A percentile compares a stretch with the other conserved stretches of the same genome.
These are phyloP conservation scores for Heliothis peltigera DNA, from an alignment of 2,888 invertebrate species.

Conservation along the genomic window DNA sequence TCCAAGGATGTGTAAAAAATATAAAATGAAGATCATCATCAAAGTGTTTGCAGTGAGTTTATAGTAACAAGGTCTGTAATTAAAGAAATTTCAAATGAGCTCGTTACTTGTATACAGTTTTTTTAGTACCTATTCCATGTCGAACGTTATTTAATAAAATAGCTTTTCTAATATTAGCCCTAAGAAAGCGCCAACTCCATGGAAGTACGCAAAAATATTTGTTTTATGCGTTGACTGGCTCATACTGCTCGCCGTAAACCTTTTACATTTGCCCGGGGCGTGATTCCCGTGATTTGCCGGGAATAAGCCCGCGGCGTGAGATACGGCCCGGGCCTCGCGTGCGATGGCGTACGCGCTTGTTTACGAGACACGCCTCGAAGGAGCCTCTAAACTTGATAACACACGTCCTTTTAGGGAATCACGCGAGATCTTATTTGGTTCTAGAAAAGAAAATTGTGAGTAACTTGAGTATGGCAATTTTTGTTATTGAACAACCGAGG, in stretches of 20 bases:
- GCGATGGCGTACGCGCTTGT: constrained; percentile 47
- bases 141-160: neutral
- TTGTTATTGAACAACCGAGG: constrained; percentile 24
- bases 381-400: constrained; percentile 49
- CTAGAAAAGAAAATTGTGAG: constrained; percentile 20
- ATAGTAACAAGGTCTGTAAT: too few relatives aligned
- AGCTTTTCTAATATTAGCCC: neutral
- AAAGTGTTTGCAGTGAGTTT: too few relatives aligned
- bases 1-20: too few relatives aligned
- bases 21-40: too few relatives aligned
- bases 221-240: constrained; percentile 7
- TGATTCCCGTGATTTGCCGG: constrained; percentile 46
- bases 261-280: constrained; percentile 44
- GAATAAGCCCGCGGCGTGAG: constrained; percentile 46
- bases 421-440: constrained; percentile 30
- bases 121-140: too few relatives aligned
- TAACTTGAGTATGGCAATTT: constrained; percentile 8
- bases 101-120: too few relatives aligned
- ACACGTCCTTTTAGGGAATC: constrained; percentile 32
- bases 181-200: neutral
- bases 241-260: constrained; percentile 18
- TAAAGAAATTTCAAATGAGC: too few relatives aligned
- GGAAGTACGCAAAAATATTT: neutral
- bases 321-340: constrained; percentile 21
- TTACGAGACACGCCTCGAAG: constrained; percentile 41